Evolutionary conservation across 2,797 vertebrate genomes (phyloP), one percentile per base, ranked within the genome.

Genomic region (Alca torda): DNA sequence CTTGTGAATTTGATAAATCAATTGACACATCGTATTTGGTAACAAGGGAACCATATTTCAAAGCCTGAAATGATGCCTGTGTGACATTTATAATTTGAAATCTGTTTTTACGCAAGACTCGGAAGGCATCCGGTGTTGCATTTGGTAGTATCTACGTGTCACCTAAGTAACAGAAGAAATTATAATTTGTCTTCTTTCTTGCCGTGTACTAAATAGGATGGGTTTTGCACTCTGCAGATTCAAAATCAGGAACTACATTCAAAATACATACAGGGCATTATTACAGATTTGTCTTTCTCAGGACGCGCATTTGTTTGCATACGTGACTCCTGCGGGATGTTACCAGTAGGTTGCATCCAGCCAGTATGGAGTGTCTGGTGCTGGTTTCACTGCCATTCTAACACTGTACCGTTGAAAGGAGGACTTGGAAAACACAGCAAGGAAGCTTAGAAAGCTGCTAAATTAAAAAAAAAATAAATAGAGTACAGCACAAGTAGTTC

Each of bases 1-100:
- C 72, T 41, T 68, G 75, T 16, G 37, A 61, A 51, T 93, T 95
- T 89, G 90, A 85, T 82, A 87, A 94, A 89, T 94, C 81, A 72
- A 80, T 94, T 80, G 64, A 65, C 56, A 35, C 41, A 20, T 89
- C 0, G 0, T 75, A n/a, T 80, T 95, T 82, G 45, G 72, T 93
- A 94, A 90, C 14, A 83, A 76, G 57, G 35, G 50, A 82, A 33
- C 30, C 10, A 3, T 50, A n/a, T 92, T 90, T 92, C 70, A 83
- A 54, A 89, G 78, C 60, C 84, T 84, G 78, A 79, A 80, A 43
- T 53, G 25, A 56, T 84, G 77, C 51, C 68, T 51, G 12, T 59
- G 64, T 95, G 78, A 76, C 56, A 63, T 69, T 59, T 48, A 24
- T 45, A 41, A 64, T 70, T 73, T 93, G 77, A 64, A 73, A 83